These are phyloP conservation scores for Ammodramus savannarum DNA, from an alignment of 2,113 vertebrate genomes.

Conservation along the genomic window DNA sequence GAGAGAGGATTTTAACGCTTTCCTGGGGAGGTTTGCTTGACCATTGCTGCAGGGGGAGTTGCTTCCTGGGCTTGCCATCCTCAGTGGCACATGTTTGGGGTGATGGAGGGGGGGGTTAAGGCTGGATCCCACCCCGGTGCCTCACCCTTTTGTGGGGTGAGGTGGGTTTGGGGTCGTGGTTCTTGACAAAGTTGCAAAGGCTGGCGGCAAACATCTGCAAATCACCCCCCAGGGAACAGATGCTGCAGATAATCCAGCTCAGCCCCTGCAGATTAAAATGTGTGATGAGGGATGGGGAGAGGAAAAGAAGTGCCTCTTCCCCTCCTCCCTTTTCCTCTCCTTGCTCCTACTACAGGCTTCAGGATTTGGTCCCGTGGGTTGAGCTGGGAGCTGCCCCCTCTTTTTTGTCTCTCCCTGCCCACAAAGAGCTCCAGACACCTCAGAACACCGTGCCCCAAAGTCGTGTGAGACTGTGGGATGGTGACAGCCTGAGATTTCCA, in stretches of 20 bases:
- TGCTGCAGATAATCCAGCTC: conserved; percentile 71
- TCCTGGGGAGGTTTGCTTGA: background rate
- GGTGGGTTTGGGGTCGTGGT: background rate
- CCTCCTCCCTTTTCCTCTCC: background rate
- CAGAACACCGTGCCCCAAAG: background rate
- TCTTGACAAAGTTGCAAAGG: background rate
- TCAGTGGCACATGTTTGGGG: fast-evolving
- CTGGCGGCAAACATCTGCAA: conserved; percentile 59
- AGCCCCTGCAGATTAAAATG: conserved; percentile 59
- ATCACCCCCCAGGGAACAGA: conserved; percentile 58
- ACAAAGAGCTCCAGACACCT: background rate
- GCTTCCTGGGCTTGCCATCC: fast-evolving
- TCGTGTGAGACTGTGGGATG: background rate
- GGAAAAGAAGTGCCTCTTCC: background rate
- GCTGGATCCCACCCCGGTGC: background rate
- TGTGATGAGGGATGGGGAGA: background rate
- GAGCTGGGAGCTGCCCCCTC: background rate
- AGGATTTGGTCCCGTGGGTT: fast-evolving
- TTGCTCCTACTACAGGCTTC: background rate
- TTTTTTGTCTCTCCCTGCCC: background rate
- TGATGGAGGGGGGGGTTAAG: background rate
- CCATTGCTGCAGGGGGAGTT: background rate
- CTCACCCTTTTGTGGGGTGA: background rate
- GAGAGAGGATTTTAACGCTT: conserved; percentile 28
- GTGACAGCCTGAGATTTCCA: background rate